Base-by-base conservation (phyloP, 2,797 vertebrate genomes). In the Urocyon cinereoargenteus region DNA sequence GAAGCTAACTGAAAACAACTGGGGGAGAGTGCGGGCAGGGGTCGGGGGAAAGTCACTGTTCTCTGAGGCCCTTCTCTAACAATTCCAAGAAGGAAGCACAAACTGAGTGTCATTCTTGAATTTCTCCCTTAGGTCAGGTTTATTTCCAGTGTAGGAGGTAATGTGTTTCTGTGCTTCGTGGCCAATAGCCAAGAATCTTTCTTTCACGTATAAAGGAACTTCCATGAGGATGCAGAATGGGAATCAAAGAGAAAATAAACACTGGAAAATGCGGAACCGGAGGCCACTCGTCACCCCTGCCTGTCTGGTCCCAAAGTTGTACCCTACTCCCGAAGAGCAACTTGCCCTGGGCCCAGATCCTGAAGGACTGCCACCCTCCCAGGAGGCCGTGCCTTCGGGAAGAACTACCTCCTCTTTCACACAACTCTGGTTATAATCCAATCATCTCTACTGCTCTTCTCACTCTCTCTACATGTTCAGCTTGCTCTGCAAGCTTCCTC, bases 161-260 rank as follows among this genome's bases (percentile, higher is more conserved):
- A 92, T 45, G 26, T 2, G 7, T 78, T 70, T 89, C 51, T 86
- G 18, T 91, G 57, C 53, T 22, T 85, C 64, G 9, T 75, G 81
- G 85, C 49, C 77, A 88, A 84, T 82, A 93, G 87, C n/a, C 79
- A 98, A 96, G 49, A 90, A 77, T 36, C 36, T 73, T 66, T 90
- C 61, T 86, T 90, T 88, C 77, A 26, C 36, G 88, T 93, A 40
- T 70, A 66, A 94, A 68, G 79, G 87, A 82, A 53, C 12, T 45
- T 70, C 55, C n/a, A 49, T 84, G 59, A 86, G 24, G 87, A 34
- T 59, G 5, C 19, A 70, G 61, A 91, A 21, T 53, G 70, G 62
- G 14, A 94, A 73, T 87, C n/a, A 94, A 64, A 68, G 28, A 78
- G n/a, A 22, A 79, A 62, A 57, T 1, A 9, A 61, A 93, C 59